Evolutionary conservation across 1,140 invertebrate species (phyloP), one percentile per base, ranked within the genome.

Genomic region (Gryon sp.): DNA sequence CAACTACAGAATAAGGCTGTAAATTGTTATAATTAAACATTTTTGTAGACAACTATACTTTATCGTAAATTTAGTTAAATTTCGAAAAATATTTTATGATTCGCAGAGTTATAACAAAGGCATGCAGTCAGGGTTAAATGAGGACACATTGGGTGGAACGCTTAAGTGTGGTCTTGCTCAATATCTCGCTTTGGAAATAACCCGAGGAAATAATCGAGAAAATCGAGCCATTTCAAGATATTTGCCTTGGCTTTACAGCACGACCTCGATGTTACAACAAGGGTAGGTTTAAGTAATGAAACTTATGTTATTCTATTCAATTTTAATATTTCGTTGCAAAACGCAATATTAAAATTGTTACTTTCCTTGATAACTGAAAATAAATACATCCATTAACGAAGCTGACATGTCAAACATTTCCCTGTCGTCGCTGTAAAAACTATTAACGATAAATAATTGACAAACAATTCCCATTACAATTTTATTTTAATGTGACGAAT

Each of bases 111-210:
- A 94, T 78, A 93, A 92, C 81, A 96, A 95, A 87, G 93, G 93
- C 1, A 89, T 92, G 69, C 90, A 92, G 70, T 93, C 93, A 68
- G 95, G 95, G 16, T 88, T 99, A 52, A 97, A 97, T 86, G 95
- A 99, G 87, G 98, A 99, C 86, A 98, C 97, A 0, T 89, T 99
- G 14, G 98, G 98, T 5, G 97, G 96, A 5, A 94, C 97, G 15
- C 90, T 99, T 7, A 99, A 99, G 88, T 96, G 97, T 46, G 97
- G 96, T 9, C 92, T 99, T 40, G 96, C 98, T 0, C 98, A 99
- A 89, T 99, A 95, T 89, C 90, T 99, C 38, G 96, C 97, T 9
- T 88, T 99, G 79, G 98, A 99, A 90, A 95, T 99, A 77, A 95
- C 95, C 0, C 90, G 95, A 70, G 95, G 95, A 19, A 97, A 96